A percentile compares a stretch with the other conserved stretches of the same genome.
phyloP scores from a whole-genome alignment of 1,140 invertebrate species.

The Batillaria attramentaria region DNA sequence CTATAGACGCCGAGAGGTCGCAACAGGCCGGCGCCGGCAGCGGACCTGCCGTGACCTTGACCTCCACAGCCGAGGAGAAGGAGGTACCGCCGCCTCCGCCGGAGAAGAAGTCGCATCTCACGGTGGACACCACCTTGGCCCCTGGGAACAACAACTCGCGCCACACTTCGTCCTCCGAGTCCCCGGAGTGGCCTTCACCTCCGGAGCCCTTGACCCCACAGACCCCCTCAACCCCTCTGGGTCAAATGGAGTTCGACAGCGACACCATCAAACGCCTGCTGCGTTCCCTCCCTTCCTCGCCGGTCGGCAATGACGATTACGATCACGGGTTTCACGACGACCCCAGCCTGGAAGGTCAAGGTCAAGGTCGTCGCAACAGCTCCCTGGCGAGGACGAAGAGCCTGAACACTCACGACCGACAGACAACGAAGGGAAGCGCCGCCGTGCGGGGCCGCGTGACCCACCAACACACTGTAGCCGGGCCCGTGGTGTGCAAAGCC shows the following conservation, averaged over 20 bases:
- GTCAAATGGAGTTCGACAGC: conserved; percentile 77
- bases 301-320: conserved; percentile 55
- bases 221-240: conserved; percentile 53
- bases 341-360: conserved; percentile 6
- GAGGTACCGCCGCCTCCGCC: conserved; percentile 12
- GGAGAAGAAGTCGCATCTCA: conserved; percentile 17
- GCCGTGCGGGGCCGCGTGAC: conserved; percentile 9
- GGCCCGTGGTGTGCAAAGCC: conserved; percentile 20
- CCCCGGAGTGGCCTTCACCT: conserved; percentile 69
- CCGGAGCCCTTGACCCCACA: conserved; percentile 67
- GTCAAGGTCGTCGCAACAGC: conserved; percentile 10
- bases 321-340: conserved; percentile 62
- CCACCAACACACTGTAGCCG: conserved; percentile 22
- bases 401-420: conserved; percentile 47
- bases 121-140: not conserved
- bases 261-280: conserved; percentile 94
- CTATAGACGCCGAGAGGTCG: conserved; percentile 28
- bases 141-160: conserved; percentile 7
- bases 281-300: conserved; percentile 84
- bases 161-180: conserved; percentile 60
- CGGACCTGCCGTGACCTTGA: not conserved
- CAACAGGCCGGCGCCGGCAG: not conserved
- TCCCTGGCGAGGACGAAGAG: conserved; percentile 45
- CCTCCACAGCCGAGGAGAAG: conserved; percentile 12
- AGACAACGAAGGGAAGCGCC: conserved; percentile 33